A percentile compares a stretch with the other conserved stretches of the same genome.
Evolutionary conservation across 2,888 invertebrate species (phyloP).

Genomic region (Sinohyriopsis cumingii): DNA sequence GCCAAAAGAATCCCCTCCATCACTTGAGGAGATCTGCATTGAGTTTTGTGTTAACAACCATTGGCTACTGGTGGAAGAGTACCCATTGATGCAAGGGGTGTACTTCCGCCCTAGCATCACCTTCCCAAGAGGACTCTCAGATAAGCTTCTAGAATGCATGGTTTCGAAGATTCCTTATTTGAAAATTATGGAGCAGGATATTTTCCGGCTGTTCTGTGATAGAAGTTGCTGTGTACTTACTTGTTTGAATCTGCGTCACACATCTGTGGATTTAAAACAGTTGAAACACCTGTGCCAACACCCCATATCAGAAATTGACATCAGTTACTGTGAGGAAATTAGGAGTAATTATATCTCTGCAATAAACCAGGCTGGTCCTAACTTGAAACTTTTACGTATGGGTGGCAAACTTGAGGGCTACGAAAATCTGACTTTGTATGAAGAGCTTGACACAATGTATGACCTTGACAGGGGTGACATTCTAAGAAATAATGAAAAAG

Average conservation of each 20-base stretch:
- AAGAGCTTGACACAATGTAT: no score
- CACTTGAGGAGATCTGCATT: constrained; percentile 36
- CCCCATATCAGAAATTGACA: constrained; percentile 82
- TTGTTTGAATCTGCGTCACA: constrained; percentile 43
- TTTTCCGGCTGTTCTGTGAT: constrained; percentile 36
- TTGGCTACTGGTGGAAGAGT: constrained; percentile 17
- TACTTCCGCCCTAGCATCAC: neutral
- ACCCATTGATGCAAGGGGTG: neutral
- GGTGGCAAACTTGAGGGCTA: no score
- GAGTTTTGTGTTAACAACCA: constrained; percentile 27
- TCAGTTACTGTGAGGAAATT: constrained; percentile 83
- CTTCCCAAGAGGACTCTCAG: constrained; percentile 34
- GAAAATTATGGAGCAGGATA: neutral
- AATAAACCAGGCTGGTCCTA: constrained; percentile 21
- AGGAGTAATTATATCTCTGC: constrained; percentile 26
- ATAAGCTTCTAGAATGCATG: constrained; percentile 27
- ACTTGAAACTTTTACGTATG: no score
- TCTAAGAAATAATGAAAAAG: no score
- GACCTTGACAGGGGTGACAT: no score
- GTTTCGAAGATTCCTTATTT: constrained; percentile 4
- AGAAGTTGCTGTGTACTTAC: constrained; percentile 34
- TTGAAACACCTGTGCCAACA: constrained; percentile 82
- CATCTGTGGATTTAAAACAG: constrained; percentile 80
- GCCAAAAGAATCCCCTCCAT: constrained; percentile 39
- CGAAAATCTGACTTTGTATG: no score